phyloP scores from a whole-genome alignment of 1,140 invertebrate genomes.

The Drosophila punjabiensis region DNA sequence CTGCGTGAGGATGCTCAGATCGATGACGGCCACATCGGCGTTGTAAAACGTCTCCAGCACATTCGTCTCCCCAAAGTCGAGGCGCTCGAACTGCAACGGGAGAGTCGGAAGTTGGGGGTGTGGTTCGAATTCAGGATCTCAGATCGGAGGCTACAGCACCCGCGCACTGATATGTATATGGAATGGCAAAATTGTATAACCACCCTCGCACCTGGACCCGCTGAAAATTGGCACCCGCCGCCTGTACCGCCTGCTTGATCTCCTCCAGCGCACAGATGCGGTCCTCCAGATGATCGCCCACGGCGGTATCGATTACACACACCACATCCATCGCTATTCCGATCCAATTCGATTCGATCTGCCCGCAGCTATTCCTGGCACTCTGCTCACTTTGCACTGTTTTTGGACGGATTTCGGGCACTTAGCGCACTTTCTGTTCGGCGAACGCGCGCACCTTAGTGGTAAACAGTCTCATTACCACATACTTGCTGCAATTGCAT shows the following conservation, averaged over 20 bases:
- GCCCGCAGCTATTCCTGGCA: slow-evolving; percentile 62
- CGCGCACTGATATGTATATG: slow-evolving; percentile 31
- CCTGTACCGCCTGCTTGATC: slow-evolving; percentile 91
- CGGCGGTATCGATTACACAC: slow-evolving; percentile 94
- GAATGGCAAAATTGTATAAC: slow-evolving; percentile 47
- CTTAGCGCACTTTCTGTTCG: slow-evolving; percentile 36
- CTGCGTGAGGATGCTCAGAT: slow-evolving; percentile 95
- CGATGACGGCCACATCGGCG: slow-evolving; percentile 98
- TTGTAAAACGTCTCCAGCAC: slow-evolving; percentile 96
- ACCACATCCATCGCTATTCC: slow-evolving; percentile 93
- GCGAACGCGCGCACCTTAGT: slow-evolving; percentile 39
- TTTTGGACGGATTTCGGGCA: slow-evolving; percentile 42
- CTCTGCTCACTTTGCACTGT: slow-evolving; percentile 35
- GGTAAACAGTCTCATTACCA: slow-evolving; percentile 72
- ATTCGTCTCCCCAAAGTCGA: slow-evolving; percentile 95
- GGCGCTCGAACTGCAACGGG: slow-evolving; percentile 91
- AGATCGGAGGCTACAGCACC: not conserved
- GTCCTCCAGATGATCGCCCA: slow-evolving; percentile 89
- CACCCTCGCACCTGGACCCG: slow-evolving; percentile 90
- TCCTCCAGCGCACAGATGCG: slow-evolving; percentile 94
- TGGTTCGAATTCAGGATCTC: slow-evolving; percentile 3
- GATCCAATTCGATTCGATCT: slow-evolving; percentile 14
- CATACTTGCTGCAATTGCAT: slow-evolving; percentile 60
- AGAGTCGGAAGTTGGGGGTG: not conserved
- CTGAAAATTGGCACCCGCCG: slow-evolving; percentile 92